Conservation (phyloP, 35 echinoderm and acorn worm species). For the Holothuria glaberrima region DNA sequence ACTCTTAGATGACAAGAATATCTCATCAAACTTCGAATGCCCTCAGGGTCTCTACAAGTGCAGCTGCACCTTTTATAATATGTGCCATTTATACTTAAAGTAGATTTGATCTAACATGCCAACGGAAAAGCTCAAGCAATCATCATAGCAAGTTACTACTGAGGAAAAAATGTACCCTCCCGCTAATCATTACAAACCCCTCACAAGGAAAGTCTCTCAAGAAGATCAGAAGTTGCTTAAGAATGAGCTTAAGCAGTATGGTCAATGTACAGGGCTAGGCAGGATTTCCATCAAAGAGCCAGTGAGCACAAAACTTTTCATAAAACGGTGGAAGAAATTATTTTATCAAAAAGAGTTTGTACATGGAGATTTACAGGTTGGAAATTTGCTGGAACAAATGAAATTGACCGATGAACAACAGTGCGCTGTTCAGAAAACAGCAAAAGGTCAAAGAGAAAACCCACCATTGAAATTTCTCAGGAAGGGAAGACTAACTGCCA, state of each 20-base stretch:
- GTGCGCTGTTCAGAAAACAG: neutral
- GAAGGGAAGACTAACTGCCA: no score
- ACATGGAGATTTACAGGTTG: neutral
- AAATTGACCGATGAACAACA: neutral
- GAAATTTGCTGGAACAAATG: neutral
- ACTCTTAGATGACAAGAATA: neutral
- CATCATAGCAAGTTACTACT: neutral
- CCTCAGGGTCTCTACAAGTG: neutral
- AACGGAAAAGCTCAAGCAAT: slow-evolving; percentile 3
- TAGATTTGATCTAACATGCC: neutral
- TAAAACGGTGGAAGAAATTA: neutral
- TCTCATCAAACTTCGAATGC: neutral
- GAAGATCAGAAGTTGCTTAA: no score
- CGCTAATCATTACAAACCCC: neutral
- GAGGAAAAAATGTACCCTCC: neutral
- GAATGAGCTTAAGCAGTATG: slow-evolving; percentile 13
- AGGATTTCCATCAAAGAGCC: neutral
- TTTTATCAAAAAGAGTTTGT: neutral
- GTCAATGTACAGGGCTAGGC: neutral
- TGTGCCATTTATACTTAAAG: slow-evolving; percentile 1
- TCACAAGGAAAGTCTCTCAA: no score
- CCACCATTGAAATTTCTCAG: no score
- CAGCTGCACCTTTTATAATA: neutral
- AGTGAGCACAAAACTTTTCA: neutral
- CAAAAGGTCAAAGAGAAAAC: neutral